Percentiles rank a stretch among this genome's conserved stretches.
phyloP scores from a whole-genome alignment of 2,888 invertebrate genomes.

The Buathra laborator region DNA sequence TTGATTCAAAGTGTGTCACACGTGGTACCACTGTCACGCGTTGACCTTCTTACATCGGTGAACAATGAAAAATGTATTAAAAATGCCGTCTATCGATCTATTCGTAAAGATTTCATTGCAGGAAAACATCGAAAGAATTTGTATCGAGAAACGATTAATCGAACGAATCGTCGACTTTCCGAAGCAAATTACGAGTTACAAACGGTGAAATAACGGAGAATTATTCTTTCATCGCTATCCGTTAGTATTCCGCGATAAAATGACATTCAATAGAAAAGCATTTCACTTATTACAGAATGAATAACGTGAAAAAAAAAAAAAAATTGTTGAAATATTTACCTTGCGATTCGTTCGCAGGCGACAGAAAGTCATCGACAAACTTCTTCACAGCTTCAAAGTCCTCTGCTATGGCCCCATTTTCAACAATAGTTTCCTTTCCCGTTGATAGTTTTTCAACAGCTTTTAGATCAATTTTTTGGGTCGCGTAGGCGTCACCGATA shows the following conservation, averaged over 20 bases:
- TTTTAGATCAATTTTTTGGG: not conserved
- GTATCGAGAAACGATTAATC: not conserved
- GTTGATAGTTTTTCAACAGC: conserved; percentile 12
- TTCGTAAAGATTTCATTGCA: no score
- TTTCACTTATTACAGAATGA: not conserved
- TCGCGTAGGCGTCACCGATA: conserved; percentile 1
- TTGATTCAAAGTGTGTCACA: conserved; percentile 44
- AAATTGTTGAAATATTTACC: conserved; percentile 17
- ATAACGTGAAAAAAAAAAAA: not conserved
- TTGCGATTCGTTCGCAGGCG: not conserved
- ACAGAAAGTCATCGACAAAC: not conserved
- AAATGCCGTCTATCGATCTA: not conserved
- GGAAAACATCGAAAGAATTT: not conserved
- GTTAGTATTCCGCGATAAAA: conserved; percentile 52
- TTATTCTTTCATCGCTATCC: conserved; percentile 53
- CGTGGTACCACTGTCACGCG: conserved; percentile 23
- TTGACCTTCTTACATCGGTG: conserved; percentile 4
- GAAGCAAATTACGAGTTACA: conserved; percentile 55
- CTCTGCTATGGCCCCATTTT: conserved; percentile 3
- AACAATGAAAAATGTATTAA: not conserved
- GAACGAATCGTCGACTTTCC: not conserved
- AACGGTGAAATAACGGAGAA: conserved; percentile 61
- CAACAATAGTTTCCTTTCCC: not conserved
- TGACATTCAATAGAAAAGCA: not conserved
- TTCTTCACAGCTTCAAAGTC: not conserved